Base-by-base conservation (phyloP, 2,888 invertebrate genomes). In the Epirrita christyi region DNA sequence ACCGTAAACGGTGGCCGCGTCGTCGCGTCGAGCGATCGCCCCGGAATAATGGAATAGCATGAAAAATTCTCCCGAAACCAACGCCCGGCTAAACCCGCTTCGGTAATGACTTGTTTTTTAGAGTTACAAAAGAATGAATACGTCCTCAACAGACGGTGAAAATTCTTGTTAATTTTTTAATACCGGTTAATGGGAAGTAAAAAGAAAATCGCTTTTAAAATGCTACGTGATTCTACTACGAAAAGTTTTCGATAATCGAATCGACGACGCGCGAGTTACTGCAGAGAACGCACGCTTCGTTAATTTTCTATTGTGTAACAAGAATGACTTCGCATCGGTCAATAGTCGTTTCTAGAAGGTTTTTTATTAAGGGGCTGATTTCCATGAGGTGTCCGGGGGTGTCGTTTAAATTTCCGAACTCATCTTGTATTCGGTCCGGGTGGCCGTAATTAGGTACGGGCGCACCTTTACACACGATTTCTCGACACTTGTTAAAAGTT, bases 41-140 rank as follows among this genome's bases (percentile, higher is more conserved):
- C 78, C 71, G 72, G 79, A 85, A 92, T 90, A 91, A 91, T 87
- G 80, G 82, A 85, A 85, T 77, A 81, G 78, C 80, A 81, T 77
- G 81, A 87, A 89, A 90, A 87, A 88, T 86, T 81, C 78, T 72
- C 78, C 72, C 77, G 81, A 88, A 78, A 76, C 81, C 76, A 79
- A 83, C 81, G 88, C 85, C 84, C 85, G 86, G 85, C 85, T 88
- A 82, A 86, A 86, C 89, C 80, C 83, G 86, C 82, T 78, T 78
- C 84, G 85, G 81, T 92, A 92, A 92, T 92, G 91, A 91, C 91
- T 92, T 92, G 92, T 91, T 92, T 91, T 91, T 89, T 86, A 88
- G 87, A 87, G 88, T 91, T 88, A 86, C 85, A 85, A 89, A 82
- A 89, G 87, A 88, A 83, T 83, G 86, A 86, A 87, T 86, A 85